Conservation (phyloP, 2,113 vertebrate species). For the Rissa tridactyla region DNA sequence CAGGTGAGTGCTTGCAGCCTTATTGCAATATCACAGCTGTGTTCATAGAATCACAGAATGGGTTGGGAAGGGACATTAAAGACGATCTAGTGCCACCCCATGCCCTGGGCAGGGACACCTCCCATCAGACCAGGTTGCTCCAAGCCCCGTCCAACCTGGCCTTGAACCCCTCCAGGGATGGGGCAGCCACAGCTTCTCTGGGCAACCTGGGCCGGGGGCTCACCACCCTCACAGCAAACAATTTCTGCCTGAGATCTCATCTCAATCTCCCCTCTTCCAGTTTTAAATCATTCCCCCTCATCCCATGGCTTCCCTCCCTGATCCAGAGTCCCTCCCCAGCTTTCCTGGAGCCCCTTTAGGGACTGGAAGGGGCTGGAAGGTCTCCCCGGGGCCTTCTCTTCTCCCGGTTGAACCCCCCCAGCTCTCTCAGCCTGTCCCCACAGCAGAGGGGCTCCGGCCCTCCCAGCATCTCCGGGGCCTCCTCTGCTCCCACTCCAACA, state of each 20-base stretch:
- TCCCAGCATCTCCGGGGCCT: background rate
- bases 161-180: background rate
- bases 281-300: background rate
- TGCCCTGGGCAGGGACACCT: background rate
- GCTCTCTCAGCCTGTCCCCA: background rate
- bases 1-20: constrained; percentile 78
- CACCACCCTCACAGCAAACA: background rate
- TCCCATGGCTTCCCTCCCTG: background rate
- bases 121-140: background rate
- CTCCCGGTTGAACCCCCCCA: background rate
- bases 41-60: background rate
- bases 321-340: background rate
- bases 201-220: too few species aligned
- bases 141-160: background rate
- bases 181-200: background rate
- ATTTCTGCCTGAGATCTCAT: background rate
- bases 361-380: background rate
- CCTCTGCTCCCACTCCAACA: background rate
- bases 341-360: background rate
- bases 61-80: background rate
- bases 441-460: background rate
- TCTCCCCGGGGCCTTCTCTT: background rate
- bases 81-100: background rate
- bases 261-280: background rate
- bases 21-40: background rate